A percentile compares a stretch with the other conserved stretches of the same genome.
phyloP scores from a whole-genome alignment of 2,888 invertebrate species.

The Metellina segmentata region DNA sequence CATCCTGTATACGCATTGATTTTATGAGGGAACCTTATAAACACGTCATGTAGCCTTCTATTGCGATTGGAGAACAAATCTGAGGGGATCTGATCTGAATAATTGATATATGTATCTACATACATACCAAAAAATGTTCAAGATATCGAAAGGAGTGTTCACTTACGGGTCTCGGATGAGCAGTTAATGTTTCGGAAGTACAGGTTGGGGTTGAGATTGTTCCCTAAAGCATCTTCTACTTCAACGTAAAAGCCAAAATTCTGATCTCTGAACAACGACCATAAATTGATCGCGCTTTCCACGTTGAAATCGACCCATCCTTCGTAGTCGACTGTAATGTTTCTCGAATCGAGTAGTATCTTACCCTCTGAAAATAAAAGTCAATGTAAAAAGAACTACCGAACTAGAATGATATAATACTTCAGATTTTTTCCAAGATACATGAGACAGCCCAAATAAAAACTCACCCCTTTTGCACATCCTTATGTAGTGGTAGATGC shows the following conservation, averaged over 20 bases:
- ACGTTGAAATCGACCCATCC: constrained; percentile 78
- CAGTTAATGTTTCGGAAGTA: constrained; percentile 78
- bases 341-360: constrained; percentile 76
- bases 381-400: background rate
- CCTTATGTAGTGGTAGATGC: constrained; percentile 76
- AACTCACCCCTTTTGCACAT: constrained; percentile 75
- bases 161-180: constrained; percentile 67
- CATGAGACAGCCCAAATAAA: background rate
- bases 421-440: too few relatives aligned
- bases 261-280: constrained; percentile 74
- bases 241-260: constrained; percentile 78
- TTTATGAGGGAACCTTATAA: too few relatives aligned
- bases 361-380: constrained; percentile 74
- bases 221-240: constrained; percentile 77
- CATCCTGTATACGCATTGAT: too few relatives aligned
- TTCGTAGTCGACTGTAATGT: constrained; percentile 70
- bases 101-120: background rate
- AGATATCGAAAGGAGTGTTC: background rate
- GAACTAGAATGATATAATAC: background rate
- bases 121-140: background rate
- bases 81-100: too few relatives aligned
- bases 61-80: too few relatives aligned
- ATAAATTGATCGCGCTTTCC: constrained; percentile 73
- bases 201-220: constrained; percentile 75
- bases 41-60: too few relatives aligned